Conservation (phyloP, 2,113 vertebrate species). For the Lepus europaeus region DNA sequence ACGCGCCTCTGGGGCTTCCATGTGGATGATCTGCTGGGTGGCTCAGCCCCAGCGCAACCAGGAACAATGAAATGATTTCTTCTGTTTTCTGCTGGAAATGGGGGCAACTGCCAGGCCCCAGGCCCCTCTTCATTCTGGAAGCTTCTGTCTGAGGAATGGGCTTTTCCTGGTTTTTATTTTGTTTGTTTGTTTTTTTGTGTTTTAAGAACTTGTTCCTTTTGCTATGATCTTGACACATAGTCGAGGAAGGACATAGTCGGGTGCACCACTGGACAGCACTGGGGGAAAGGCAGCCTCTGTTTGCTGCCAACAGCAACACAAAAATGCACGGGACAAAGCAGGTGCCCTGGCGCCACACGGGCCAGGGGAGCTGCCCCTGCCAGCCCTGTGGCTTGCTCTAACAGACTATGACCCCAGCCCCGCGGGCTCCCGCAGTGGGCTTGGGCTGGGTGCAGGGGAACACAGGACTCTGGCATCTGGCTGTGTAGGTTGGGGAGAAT, state of each 20-base stretch:
- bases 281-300: not conserved
- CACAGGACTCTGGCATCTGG: not conserved
- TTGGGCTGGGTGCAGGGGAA: not conserved
- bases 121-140: not conserved
- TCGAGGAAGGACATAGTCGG: not conserved
- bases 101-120: not conserved
- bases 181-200: not conserved
- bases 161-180: not conserved
- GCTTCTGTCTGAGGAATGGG: slow-evolving; percentile 44
- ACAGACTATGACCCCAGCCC: not conserved
- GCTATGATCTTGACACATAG: slow-evolving; percentile 31
- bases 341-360: not conserved
- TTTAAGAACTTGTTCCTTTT: slow-evolving; percentile 11
- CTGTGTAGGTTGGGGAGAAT: not conserved
- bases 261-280: not conserved
- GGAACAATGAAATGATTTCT: slow-evolving; percentile 60
- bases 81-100: not conserved
- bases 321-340: not conserved
- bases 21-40: not conserved
- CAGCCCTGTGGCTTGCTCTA: not conserved
- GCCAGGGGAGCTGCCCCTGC: not conserved
- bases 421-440: not conserved
- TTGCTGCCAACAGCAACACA: slow-evolving; percentile 18
- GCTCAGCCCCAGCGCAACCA: slow-evolving; percentile 31
- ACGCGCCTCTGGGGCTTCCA: fast-evolving